Conservation (phyloP, 2,888 invertebrate species). For the Cybosia mesomella region DNA sequence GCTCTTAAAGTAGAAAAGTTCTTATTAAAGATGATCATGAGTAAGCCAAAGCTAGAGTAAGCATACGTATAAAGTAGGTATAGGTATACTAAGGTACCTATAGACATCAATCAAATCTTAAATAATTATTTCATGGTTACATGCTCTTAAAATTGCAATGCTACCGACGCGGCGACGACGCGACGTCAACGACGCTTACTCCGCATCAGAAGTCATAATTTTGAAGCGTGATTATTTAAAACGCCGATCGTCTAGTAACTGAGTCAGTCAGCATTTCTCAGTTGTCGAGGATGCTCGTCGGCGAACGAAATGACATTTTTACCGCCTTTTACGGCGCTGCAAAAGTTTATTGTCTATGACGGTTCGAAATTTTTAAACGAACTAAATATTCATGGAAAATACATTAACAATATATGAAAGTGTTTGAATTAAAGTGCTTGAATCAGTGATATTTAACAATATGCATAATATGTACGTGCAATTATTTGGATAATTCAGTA, state of each 20-base stretch:
- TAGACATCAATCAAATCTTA: constrained; percentile 14
- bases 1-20: not conserved
- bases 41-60: constrained; percentile 9
- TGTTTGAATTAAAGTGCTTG: constrained; percentile 23
- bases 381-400: constrained; percentile 1
- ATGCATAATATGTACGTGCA: constrained; percentile 18
- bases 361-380: constrained; percentile 16
- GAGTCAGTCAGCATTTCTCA: constrained; percentile 67
- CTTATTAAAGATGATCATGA: not conserved
- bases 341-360: constrained; percentile 34
- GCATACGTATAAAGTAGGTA: no score
- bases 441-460: constrained; percentile 28
- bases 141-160: constrained; percentile 36
- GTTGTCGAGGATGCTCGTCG: constrained; percentile 59
- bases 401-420: constrained; percentile 9
- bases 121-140: constrained; percentile 16
- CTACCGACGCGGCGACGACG: constrained; percentile 25
- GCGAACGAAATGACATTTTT: constrained; percentile 57
- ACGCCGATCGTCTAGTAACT: constrained; percentile 45
- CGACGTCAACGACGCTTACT: constrained; percentile 25
- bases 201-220: constrained; percentile 42
- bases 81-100: no score
- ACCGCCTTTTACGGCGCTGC: constrained; percentile 44
- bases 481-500: constrained; percentile 7
- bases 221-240: constrained; percentile 58